Evolutionary conservation across 2,888 invertebrate genomes (phyloP).

Genomic region (Pandemis cinnamomeana): DNA sequence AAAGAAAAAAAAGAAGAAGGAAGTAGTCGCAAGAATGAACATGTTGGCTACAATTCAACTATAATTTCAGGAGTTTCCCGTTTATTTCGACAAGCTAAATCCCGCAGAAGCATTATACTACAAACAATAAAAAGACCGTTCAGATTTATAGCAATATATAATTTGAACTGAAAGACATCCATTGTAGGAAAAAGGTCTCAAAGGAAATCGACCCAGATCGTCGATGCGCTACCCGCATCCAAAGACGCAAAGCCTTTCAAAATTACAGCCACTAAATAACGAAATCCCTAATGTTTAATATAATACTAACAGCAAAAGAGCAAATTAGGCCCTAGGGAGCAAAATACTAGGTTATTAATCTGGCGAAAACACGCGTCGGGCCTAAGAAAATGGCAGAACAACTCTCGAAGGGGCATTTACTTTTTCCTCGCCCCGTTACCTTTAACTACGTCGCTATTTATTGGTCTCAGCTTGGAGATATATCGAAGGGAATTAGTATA

Average conservation of each 20-base stretch:
- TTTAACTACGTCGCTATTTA: conserved; percentile 24
- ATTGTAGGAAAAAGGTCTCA: not conserved
- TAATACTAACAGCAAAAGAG: conserved; percentile 20
- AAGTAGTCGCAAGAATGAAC: not conserved
- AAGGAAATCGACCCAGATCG: not conserved
- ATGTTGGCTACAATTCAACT: not conserved
- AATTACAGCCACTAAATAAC: conserved; percentile 14
- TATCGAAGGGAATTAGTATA: conserved; percentile 3
- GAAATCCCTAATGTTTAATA: conserved; percentile 13
- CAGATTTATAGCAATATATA: not conserved
- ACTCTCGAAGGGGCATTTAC: conserved; percentile 25
- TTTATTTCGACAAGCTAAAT: too few relatives aligned
- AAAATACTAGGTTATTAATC: conserved; percentile 22
- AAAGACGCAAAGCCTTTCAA: not conserved
- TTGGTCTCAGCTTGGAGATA: conserved; percentile 10
- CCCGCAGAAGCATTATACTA: not conserved
- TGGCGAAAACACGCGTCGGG: conserved; percentile 15
- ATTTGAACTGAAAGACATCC: conserved; percentile 1
- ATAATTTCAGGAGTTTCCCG: not conserved
- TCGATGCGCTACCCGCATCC: not conserved
- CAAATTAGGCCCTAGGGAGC: conserved; percentile 12
- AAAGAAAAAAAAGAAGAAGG: too few relatives aligned
- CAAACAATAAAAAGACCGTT: not conserved
- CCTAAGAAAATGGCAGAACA: conserved; percentile 13
- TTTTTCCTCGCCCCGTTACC: conserved; percentile 23